phyloP scores from a whole-genome alignment of 1,140 invertebrate genomes.

The Apis laboriosa region DNA sequence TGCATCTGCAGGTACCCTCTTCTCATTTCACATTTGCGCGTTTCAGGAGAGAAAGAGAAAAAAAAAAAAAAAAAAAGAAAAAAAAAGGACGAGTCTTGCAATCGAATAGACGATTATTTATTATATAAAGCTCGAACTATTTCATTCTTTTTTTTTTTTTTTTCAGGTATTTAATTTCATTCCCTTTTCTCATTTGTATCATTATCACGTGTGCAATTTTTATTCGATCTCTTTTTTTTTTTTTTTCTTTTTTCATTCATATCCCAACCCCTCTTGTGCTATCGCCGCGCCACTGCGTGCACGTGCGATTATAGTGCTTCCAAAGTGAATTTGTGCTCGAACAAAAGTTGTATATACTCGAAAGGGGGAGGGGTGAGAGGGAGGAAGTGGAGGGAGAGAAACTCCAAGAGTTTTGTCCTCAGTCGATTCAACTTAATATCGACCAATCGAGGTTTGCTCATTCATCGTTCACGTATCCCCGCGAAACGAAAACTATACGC shows the following conservation, averaged over 20 bases:
- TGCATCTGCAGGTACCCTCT: conserved; percentile 77
- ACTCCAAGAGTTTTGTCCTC: conserved; percentile 30
- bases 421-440: conserved; percentile 61
- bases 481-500: too few species aligned
- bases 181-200: conserved; percentile 8
- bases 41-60: background rate
- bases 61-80: too few species aligned
- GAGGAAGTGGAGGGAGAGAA: conserved; percentile 7
- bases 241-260: conserved; percentile 1
- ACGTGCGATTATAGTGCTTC: conserved; percentile 67
- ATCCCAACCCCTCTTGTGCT: conserved; percentile 65
- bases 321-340: conserved; percentile 46
- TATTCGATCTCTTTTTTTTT: conserved; percentile 16
- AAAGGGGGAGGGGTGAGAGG: background rate
- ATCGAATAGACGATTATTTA: conserved; percentile 9
- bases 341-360: conserved; percentile 45
- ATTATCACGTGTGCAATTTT: background rate
- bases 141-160: background rate
- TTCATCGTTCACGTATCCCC: background rate
- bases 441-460: conserved; percentile 52
- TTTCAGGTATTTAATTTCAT: background rate
- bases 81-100: conserved; percentile 2
- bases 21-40: conserved; percentile 13
- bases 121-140: background rate
- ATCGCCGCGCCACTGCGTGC: conserved; percentile 77